Evolutionary conservation across 2,888 invertebrate genomes (phyloP), one percentile per base, ranked within the genome.

Genomic region (Pyralis farinalis): DNA sequence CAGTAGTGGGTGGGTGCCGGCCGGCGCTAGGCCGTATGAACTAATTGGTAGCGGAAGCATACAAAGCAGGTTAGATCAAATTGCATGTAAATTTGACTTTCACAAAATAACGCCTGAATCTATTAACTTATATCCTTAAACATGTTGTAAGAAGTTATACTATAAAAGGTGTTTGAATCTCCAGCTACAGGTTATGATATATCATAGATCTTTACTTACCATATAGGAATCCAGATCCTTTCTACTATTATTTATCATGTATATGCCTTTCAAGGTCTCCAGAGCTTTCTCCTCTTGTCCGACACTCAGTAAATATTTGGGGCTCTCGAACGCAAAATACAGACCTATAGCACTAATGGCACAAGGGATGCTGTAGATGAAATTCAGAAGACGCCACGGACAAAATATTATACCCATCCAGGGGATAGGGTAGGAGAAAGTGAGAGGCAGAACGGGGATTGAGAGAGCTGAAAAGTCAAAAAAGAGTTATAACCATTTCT

Each of bases 341-440:
- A 92, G 71, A 0, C 91, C 89, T 0, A 92, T 7, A 0, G 92
- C 90, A 0, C 93, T 91, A 0, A 93, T 16, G 0, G 93, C 61
- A 43, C 92, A 91, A 0, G 95, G 92, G 0, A 92, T 11, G 0
- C 92, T 90, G 53, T 93, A 91, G 0, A 93, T 63, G 0, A 94
- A 72, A 10, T 93, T 76, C 46, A 95, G 91, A 1, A 95, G 59
- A 7, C 96, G 88, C 96, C 96, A 96, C 6, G 95, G 93, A 53
- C 92, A 91, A 55, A 93, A 91, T 3, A 79, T 62, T 46, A 94
- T 80, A 22, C 81, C 79, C 34, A 92, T 59, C 1, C 76, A 44
- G 0, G 80, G 79, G 0, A 88, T 52, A 21, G 84, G 64, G 43
- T 87, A 68, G 0, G 90, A 81, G 50, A 91, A 80, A 3, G 64